These are phyloP conservation scores for Elysia chlorotica DNA, from an alignment of 1,140 invertebrate species.

Conservation along the genomic window DNA sequence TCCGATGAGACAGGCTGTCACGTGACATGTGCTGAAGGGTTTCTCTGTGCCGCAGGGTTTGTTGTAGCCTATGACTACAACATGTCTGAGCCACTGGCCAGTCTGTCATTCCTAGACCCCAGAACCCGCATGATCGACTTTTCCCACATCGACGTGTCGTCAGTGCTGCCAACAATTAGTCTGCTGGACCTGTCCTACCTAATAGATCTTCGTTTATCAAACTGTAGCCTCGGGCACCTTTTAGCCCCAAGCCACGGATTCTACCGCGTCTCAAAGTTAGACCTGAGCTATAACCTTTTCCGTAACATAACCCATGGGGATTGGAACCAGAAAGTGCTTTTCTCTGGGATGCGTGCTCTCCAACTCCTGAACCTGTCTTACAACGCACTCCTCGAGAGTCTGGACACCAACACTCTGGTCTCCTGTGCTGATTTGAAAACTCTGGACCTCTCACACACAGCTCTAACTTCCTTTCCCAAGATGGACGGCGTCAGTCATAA, in stretches of 20 bases:
- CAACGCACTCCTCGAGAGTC: background rate
- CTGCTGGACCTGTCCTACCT: background rate
- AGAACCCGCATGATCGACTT: conserved; percentile 1
- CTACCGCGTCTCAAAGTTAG: background rate
- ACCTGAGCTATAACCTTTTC: background rate
- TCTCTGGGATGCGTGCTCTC: background rate
- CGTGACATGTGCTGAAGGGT: background rate
- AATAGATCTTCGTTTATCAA: background rate
- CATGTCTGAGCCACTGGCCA: background rate
- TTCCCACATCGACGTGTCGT: background rate
- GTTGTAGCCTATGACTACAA: background rate
- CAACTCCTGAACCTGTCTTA: conserved; percentile 5
- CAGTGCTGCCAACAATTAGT: background rate
- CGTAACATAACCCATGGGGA: background rate
- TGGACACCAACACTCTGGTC: background rate
- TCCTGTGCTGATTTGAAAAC: background rate
- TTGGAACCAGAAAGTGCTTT: no score
- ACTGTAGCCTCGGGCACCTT: background rate
- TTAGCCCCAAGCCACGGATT: background rate
- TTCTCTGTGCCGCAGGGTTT: conserved; percentile 1
- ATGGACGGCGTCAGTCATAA: background rate
- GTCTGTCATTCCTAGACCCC: background rate
- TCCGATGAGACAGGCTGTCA: background rate
- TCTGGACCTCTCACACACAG: conserved; percentile 14
- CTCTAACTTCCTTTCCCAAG: background rate